Base-by-base conservation (phyloP, 2,888 invertebrate species). In the Polydesmus complanatus region DNA sequence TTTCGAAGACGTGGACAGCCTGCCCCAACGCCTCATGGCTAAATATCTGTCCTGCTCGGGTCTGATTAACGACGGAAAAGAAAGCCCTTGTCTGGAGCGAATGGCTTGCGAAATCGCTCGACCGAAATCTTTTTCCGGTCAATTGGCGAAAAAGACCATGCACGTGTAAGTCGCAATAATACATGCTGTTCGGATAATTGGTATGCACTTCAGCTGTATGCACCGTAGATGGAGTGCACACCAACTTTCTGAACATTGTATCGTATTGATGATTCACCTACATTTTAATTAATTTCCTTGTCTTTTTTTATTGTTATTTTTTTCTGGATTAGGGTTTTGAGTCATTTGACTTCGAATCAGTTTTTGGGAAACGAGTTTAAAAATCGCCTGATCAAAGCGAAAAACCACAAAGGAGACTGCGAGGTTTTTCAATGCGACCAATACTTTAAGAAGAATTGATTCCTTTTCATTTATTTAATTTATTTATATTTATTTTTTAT, bases 21-120 rank as follows among this genome's bases (percentile, higher is more conserved):
- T 53, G 22, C 60, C 60, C n/a, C 55, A 60, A 11, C 22, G 49
- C 8, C n/a, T 60, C 11, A 60, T 60, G 54, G 37, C 60, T 49
- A 60, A 60, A 18, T 60, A 60, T 52, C 26, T 60, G 23, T 54
- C 60, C 0, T 60, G 60, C n/a, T 27, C 60, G 26, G 60, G 60
- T 27, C 26, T 60, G 47, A n/a, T 55, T 25, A 55, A 18, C 22
- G 19, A 37, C 0, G n/a, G n/a, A n/a, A n/a, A n/a, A n/a, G 54
- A 60, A n/a, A 60, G 54, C 23, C 54, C 47, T 26, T 60, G 60
- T 26, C 18, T 60, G 54, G 60, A 60, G 47, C 27, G 27, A 54
- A 5, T 60, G 48, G 50, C 54, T 14, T 60, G 60, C 26, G 60
- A 60, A 22, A 47, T 54, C n/a, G 27, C 37, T 37, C 37, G 14